Conservation (phyloP, 2,888 invertebrate genomes). For the Imbricaverruca yamaguchii region DNA sequence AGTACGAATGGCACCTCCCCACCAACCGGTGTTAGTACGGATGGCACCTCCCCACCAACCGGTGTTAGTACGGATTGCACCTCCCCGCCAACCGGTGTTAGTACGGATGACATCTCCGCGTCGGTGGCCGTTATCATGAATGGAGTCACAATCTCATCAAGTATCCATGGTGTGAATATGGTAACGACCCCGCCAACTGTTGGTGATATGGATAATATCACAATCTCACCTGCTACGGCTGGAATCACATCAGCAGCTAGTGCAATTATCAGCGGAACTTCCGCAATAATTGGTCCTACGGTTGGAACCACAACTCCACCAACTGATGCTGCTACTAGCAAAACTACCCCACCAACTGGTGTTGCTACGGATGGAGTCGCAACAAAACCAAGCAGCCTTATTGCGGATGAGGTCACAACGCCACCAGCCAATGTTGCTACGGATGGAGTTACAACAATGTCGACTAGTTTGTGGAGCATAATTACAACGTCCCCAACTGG, state of each 20-base stretch:
- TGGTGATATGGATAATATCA: background rate
- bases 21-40: background rate
- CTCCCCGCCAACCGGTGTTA: too few species aligned
- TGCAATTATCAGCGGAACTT: background rate
- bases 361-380: background rate
- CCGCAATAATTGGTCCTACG: background rate
- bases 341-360: background rate
- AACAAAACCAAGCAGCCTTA: background rate
- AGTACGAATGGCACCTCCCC: background rate
- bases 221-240: background rate
- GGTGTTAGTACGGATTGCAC: too few species aligned
- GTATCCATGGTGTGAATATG: background rate
- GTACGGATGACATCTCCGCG: too few species aligned
- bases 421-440: background rate
- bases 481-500: too few species aligned
- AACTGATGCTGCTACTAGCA: too few species aligned
- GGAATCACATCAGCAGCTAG: background rate
- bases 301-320: background rate
- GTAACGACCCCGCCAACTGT: background rate
- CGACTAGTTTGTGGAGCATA: background rate
- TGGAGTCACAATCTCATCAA: background rate
- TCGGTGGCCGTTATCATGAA: too few species aligned
- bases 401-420: too few species aligned
- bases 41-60: too few species aligned
- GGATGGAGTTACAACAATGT: too few species aligned